Conservation (phyloP, 2,888 invertebrate genomes). For the Tachina grossa region DNA sequence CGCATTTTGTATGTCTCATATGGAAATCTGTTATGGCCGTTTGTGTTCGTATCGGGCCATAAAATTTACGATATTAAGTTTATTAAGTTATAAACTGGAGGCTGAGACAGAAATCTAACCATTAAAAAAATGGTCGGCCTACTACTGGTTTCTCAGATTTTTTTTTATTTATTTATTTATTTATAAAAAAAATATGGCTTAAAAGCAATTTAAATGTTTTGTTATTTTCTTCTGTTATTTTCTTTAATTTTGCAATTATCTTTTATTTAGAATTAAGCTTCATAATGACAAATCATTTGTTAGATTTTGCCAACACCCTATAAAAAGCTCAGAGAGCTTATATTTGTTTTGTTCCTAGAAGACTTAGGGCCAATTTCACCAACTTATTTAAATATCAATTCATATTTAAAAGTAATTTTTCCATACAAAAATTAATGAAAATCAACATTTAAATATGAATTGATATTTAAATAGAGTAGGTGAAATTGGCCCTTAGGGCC, state of each 20-base stretch:
- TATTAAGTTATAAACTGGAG: constrained; percentile 49
- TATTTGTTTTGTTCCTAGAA: not conserved
- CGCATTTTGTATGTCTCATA: not conserved
- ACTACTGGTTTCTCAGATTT: constrained; percentile 49
- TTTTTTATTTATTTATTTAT: not conserved
- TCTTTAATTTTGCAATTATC: constrained; percentile 46
- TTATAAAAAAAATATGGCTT: constrained; percentile 23
- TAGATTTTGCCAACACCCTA: not conserved
- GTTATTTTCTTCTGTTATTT: not conserved
- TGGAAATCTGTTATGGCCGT: not conserved
- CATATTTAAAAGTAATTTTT: no score
- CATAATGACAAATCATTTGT: constrained; percentile 44
- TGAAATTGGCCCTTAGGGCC: no score
- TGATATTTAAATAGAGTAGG: no score
- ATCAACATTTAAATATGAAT: no score
- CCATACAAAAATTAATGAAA: no score
- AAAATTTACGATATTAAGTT: constrained; percentile 21
- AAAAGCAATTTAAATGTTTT: constrained; percentile 33
- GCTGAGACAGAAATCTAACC: constrained; percentile 33
- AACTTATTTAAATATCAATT: no score
- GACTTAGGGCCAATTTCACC: no score
- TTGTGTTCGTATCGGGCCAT: not conserved
- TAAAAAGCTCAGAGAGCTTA: not conserved
- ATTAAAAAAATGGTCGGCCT: constrained; percentile 54
- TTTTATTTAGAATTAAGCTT: constrained; percentile 14